Base-by-base conservation (phyloP, 2,113 vertebrate genomes). In the Erythrocercus mccallii region DNA sequence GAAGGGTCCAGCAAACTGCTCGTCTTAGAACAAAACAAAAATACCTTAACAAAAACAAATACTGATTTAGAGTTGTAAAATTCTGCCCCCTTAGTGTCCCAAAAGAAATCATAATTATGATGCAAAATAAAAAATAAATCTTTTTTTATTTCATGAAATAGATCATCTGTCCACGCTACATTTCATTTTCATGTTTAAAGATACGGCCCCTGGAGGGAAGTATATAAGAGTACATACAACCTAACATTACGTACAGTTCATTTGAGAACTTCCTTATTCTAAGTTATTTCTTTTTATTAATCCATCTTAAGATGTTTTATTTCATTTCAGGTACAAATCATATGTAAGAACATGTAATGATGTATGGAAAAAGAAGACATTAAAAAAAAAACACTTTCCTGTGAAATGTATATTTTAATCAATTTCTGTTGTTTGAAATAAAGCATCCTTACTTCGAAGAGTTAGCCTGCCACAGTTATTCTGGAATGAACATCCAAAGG, bases 251-350 rank as follows among this genome's bases (percentile, higher is more conserved):
- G 81, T 85, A 25, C 8, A 4, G 30, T 40, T 86, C 57, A 51
- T 70, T 47, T 68, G 53, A 71, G 22, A 94, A 47, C 19, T 37
- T 60, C 81, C 72, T 74, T 93, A 69, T 51, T 84, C 20, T 97
- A 95, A 97, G 88, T 96, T 96, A 97, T 97, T 95, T 80, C 84
- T 92, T 92, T 93, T 88, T 79, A 90, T 92, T 95, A 94, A 96
- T 81, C 57, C 60, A 50, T 18, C 14, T 53, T 47, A 90, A 83
- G 80, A 76, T 80, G 79, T 83, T 90, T 87, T 70, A 82, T 77
- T 94, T 96, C 73, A 81, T 73, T 91, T 83, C 60, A 54, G 72
- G 48, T 93, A 92, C 33, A 73, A 64, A 83, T 51, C 24, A 2
- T 62, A 66, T 27, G 38, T 72, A 87, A 94, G 53, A 80, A 77